phyloP scores from a whole-genome alignment of 2,888 invertebrate species.

The Micoletzkya japonica region DNA sequence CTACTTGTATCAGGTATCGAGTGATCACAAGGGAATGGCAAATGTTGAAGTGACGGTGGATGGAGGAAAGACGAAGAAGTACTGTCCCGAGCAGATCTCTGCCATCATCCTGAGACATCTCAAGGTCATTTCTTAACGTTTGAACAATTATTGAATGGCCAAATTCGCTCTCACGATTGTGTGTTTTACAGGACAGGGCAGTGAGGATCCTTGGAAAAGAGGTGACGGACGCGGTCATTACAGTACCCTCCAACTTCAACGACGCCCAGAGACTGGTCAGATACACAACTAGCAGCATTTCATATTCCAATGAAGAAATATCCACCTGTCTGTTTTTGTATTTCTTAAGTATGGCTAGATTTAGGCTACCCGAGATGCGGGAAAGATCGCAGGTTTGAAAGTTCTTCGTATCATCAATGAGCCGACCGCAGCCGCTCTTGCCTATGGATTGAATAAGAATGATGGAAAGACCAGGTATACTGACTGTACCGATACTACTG shows the following conservation, averaged over 20 bases:
- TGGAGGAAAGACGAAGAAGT: neutral
- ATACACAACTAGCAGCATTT: neutral
- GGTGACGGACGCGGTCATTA: slow-evolving; percentile 24
- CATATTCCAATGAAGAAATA: too few species aligned
- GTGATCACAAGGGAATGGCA: neutral
- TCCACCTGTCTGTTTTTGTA: too few species aligned
- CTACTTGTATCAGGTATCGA: too few species aligned
- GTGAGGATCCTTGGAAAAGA: slow-evolving; percentile 5
- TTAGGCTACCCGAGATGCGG: slow-evolving; percentile 3
- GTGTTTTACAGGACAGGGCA: neutral
- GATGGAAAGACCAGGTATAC: neutral
- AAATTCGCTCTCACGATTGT: neutral
- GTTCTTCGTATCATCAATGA: slow-evolving; percentile 12
- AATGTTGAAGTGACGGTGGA: neutral
- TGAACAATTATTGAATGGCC: neutral
- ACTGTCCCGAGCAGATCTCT: slow-evolving; percentile 13
- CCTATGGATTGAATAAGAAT: neutral
- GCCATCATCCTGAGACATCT: neutral
- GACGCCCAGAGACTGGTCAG: slow-evolving; percentile 24
- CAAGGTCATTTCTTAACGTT: slow-evolving; percentile 2
- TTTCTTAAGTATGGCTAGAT: too few species aligned
- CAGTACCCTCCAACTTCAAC: slow-evolving; percentile 23
- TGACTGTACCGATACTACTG: too few species aligned
- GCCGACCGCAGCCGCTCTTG: slow-evolving; percentile 10
- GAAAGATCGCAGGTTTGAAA: slow-evolving; percentile 2